Conservation (phyloP, 2,113 vertebrate species). For the Tenrec ecaudatus region DNA sequence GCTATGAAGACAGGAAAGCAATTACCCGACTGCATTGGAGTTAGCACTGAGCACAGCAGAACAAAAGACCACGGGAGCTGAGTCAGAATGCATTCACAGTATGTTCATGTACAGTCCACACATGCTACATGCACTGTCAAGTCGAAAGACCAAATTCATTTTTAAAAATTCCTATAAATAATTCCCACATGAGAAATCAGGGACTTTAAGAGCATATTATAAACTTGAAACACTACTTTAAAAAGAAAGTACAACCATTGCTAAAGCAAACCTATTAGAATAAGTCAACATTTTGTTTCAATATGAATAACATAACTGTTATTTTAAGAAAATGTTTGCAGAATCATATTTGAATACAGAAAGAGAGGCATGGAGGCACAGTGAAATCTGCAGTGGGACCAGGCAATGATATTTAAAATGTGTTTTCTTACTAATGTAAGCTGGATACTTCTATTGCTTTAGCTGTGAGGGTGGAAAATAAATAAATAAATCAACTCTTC, state of each 20-base stretch:
- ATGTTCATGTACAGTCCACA: not conserved
- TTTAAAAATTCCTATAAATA: not conserved
- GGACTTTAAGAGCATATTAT: not conserved
- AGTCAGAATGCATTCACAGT: constrained; percentile 53
- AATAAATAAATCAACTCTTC: not conserved
- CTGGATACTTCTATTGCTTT: constrained; percentile 15
- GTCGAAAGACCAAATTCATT: constrained; percentile 19
- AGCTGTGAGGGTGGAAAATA: not conserved
- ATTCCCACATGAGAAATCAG: not conserved
- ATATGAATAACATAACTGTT: not conserved
- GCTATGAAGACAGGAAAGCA: constrained; percentile 85
- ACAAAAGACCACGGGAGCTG: constrained; percentile 38
- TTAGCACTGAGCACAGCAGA: not conserved
- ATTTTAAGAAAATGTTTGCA: constrained; percentile 36
- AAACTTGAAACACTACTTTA: constrained; percentile 32
- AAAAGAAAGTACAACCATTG: not conserved
- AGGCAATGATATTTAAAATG: not conserved
- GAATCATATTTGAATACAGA: not conserved
- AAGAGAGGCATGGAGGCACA: not conserved
- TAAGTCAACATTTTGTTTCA: constrained; percentile 21
- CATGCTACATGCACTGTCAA: not conserved
- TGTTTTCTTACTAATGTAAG: not conserved
- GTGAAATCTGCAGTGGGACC: not conserved
- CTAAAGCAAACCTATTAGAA: not conserved
- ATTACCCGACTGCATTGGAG: not conserved